Conservation (phyloP, 1,140 invertebrate genomes). For the Aphis gossypii region DNA sequence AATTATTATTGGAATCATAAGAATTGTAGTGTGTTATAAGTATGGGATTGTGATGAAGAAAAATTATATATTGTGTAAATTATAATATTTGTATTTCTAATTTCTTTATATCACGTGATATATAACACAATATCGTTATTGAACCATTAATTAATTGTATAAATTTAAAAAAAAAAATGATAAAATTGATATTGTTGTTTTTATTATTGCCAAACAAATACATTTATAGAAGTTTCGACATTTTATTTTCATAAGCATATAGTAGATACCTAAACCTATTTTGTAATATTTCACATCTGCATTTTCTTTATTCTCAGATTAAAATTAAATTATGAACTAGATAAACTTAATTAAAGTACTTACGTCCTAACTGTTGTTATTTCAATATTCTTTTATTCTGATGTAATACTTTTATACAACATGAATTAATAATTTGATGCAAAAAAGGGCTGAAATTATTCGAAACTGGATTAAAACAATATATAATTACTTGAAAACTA, state of each 20-base stretch:
- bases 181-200: neutral
- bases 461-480: neutral
- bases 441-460: neutral
- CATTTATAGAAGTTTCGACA: neutral
- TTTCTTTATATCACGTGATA: neutral
- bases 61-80: too few relatives aligned
- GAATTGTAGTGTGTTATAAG: neutral
- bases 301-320: neutral
- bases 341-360: neutral
- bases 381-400: neutral
- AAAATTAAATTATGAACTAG: neutral
- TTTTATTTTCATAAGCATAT: neutral
- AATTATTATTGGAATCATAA: neutral
- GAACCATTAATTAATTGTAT: neutral
- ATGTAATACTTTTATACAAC: neutral
- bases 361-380: neutral
- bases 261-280: neutral
- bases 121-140: neutral
- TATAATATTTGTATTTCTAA: neutral
- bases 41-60: neutral
- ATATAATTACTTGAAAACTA: neutral
- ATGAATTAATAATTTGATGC: neutral
- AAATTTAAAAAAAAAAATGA: neutral
- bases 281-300: constrained; percentile 1
- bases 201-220: neutral